phyloP scores from a whole-genome alignment of 2,113 vertebrate genomes.

The Ailurus styani region DNA sequence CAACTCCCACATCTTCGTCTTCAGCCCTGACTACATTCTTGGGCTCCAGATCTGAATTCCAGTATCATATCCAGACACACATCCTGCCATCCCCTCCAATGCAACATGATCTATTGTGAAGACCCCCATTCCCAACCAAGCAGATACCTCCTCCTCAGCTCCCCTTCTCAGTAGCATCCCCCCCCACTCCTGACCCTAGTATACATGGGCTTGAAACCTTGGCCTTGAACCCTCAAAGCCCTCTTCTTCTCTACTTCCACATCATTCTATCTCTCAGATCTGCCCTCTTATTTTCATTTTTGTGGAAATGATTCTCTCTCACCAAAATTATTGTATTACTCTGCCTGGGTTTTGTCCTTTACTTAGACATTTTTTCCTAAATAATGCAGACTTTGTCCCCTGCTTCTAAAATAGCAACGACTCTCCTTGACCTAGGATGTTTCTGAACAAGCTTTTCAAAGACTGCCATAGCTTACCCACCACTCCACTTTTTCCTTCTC shows the following conservation, averaged over 20 bases:
- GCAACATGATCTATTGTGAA: not conserved
- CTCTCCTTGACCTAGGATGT: not conserved
- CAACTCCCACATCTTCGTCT: not conserved
- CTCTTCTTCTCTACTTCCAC: not conserved
- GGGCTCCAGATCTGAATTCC: not conserved
- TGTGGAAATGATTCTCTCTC: not conserved
- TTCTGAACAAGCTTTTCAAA: not conserved
- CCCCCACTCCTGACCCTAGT: not conserved
- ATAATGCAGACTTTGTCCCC: not conserved
- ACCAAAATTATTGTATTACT: not conserved
- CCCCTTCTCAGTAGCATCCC: no score
- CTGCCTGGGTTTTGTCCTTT: not conserved
- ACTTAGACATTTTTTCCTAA: not conserved
- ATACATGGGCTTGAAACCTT: not conserved
- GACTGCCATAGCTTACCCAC: not conserved
- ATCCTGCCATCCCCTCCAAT: not conserved
- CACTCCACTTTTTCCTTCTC: not conserved
- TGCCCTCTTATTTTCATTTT: not conserved
- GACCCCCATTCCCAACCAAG: not conserved
- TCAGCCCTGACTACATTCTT: not conserved
- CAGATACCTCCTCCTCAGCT: not conserved
- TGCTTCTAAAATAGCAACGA: not conserved
- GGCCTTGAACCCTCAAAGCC: not conserved
- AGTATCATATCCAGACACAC: not conserved
- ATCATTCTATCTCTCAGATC: not conserved